phyloP scores from a whole-genome alignment of 1,140 invertebrate species.

The Triops longicaudatus region DNA sequence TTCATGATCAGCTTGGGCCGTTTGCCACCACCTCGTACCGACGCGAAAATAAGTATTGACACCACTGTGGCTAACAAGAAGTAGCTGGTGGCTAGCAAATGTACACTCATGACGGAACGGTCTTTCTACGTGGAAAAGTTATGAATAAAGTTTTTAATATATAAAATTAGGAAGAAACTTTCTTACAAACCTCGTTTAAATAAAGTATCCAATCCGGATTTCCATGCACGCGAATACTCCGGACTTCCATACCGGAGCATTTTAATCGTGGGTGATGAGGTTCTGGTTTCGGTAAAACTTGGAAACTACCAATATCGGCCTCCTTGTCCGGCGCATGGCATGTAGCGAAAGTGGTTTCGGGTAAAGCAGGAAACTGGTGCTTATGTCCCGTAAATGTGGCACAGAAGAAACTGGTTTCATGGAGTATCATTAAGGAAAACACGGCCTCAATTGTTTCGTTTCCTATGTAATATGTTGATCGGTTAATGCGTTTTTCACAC shows the following conservation, averaged over 20 bases:
- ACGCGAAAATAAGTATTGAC: constrained; percentile 17
- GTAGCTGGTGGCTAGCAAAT: constrained; percentile 20
- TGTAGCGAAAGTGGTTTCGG: background rate
- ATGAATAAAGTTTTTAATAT: background rate
- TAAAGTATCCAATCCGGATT: constrained; percentile 20
- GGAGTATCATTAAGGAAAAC: background rate
- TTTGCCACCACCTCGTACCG: constrained; percentile 19
- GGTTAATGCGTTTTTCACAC: too few species aligned
- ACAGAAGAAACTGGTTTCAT: constrained; percentile 9
- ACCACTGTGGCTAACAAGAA: constrained; percentile 23
- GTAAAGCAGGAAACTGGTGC: background rate
- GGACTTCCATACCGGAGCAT: background rate
- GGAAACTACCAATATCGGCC: background rate
- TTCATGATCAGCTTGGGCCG: background rate
- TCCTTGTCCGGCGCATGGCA: background rate
- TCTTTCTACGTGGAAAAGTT: background rate
- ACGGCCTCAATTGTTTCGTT: background rate
- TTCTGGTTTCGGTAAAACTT: background rate
- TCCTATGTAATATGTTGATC: background rate
- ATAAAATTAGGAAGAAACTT: too few species aligned
- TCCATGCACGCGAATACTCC: background rate
- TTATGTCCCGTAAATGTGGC: background rate
- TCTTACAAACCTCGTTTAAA: background rate
- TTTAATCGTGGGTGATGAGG: background rate
- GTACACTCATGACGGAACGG: constrained; percentile 4